Evolutionary conservation across 2,888 invertebrate genomes (phyloP), one percentile per base, ranked within the genome.

Genomic region (Dicyrtomina minuta): DNA sequence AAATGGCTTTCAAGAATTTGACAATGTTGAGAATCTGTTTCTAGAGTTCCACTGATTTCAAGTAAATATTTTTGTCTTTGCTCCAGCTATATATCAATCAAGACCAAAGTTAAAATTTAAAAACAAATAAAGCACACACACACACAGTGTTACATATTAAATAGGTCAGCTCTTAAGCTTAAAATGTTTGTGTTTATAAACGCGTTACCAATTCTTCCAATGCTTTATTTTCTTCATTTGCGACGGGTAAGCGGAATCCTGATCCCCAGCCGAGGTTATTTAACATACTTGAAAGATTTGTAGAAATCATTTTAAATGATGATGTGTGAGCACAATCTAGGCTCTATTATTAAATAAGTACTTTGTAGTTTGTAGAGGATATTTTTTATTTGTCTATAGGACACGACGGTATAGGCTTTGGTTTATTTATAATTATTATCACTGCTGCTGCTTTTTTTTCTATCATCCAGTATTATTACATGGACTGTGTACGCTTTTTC

Each of bases 181-280:
- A 26, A 55, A 55, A 58, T n/a, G n/a, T 27, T 27, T 58, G 5
- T 33, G 58, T 58, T 27, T 33, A 33, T 33, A 33, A 33, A 33
- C 8, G 33, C 3, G 8, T 65, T 81, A 87, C 84, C 82, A 86
- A 83, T 70, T 82, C 81, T 79, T 87, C 86, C 33, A 87, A 80
- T 44, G 79, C 80, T 78, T 83, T 83, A 79, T 93, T 93, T 79
- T 89, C 89, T 53, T 87, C 85, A 82, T 90, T 90, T 0, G 92
- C 90, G 72, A 93, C 86, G 2, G 93, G 93, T 77, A 91, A 86
- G 79, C 89, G 88, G 71, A 90, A 90, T 6, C 91, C 91, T 79
- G 89, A 87, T 68, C 86, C 85, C 89, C 90, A 91, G 2, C 90
- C 91, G 70, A 91, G 83, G 76, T 88, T 85, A 75, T 86, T 86